Base-by-base conservation (phyloP, 64 coral and sea anemone genomes). In the Dendrophyllia cribrosa region DNA sequence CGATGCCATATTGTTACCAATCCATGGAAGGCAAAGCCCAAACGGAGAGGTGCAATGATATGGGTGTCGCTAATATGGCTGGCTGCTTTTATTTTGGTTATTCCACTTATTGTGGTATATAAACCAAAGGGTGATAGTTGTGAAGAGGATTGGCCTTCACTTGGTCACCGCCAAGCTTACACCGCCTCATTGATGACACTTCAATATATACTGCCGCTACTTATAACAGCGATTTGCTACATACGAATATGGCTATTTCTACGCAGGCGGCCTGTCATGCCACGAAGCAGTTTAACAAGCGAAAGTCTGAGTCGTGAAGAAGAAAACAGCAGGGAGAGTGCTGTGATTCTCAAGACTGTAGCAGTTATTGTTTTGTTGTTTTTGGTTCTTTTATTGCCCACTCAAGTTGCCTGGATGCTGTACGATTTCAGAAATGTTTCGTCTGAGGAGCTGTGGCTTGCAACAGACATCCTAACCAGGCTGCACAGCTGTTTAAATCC, bases 1-100 rank as follows among this genome's bases (percentile, higher is more conserved):
- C 87, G 95, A 23, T 97, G 92, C 51, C 72, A 88, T 43, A 79
- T 97, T 69, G 93, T 97, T 12, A 68, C 93, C 15, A 86, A 97
- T 34, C 95, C 95, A 15, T 94, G 93, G 47, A 71, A 78, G 26
- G 75, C 49, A 9, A 89, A 97, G 43, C 79, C 94, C 9, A 91
- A 89, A 43, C 69, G 81, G 15, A 86, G 65, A 68, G 14, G 43
- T 44, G 89, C 88, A 61, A 25, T 74, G 3, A 43, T 88, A 15
- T 74, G 91, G 87, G 89, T 97, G 71, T 58, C 59, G 0, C 21
- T 97, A 3, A 90, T 94, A 66, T 97, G 95, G 95, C 43, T 91
- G 16, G 44, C 78, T 3, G 89, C 95, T 15, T 94, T 91, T 80
- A 82, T 94, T 21, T 48, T 94, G 13, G 66, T 94, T 21, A n/a